Evolutionary conservation across 2,797 vertebrate species (phyloP).

Genomic region (Orestias chungarensis): DNA sequence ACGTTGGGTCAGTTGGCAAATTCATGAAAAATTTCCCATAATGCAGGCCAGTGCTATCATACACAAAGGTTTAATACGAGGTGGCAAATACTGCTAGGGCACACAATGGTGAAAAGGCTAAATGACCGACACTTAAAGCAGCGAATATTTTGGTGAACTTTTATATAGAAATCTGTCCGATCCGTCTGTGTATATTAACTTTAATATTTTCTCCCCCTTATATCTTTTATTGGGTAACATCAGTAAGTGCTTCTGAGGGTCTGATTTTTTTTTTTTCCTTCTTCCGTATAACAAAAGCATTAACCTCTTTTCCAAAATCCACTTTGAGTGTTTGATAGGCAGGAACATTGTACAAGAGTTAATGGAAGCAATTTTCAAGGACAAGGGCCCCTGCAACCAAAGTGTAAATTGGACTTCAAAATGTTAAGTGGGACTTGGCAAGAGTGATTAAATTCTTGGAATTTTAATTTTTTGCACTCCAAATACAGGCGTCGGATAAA

Average conservation of each 20-base stretch:
- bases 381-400: conserved; percentile 61
- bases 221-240: conserved; percentile 24
- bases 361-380: conserved; percentile 73
- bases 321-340: conserved; percentile 54
- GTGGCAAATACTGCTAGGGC: not conserved
- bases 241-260: conserved; percentile 39
- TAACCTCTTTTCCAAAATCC: conserved; percentile 39
- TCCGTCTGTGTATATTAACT: conserved; percentile 19
- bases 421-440: conserved; percentile 56
- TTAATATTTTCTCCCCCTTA: conserved; percentile 14
- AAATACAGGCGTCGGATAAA: conserved; percentile 46
- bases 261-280: no score
- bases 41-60: no score
- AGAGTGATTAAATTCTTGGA: conserved; percentile 63
- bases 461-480: conserved; percentile 59
- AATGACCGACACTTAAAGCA: not conserved
- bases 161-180: conserved; percentile 19
- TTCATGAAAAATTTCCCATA: not conserved
- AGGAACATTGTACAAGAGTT: conserved; percentile 58
- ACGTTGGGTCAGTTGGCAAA: not conserved
- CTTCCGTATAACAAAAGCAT: conserved; percentile 54
- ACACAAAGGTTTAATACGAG: not conserved
- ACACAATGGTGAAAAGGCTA: not conserved
- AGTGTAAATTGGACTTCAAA: conserved; percentile 63
- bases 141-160: not conserved